These are phyloP conservation scores for Myotis findleyi DNA, from an alignment of 2,797 vertebrate species.

Conservation along the genomic window DNA sequence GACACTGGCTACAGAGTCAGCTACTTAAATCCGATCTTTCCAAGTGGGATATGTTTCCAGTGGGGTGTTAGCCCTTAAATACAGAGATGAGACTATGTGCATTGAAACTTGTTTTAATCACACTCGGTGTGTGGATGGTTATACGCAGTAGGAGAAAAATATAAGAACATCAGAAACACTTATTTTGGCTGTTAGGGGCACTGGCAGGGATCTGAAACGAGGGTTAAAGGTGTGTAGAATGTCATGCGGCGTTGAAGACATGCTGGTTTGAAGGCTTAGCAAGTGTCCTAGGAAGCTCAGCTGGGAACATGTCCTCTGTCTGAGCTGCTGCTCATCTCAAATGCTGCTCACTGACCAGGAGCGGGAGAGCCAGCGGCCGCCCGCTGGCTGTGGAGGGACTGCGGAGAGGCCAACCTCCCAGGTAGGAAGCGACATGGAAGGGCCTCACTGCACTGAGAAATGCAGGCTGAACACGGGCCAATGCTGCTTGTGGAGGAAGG, in stretches of 20 bases:
- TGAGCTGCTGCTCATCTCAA: not conserved
- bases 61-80: not conserved
- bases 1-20: not conserved
- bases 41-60: not conserved
- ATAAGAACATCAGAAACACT: not conserved
- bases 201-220: not conserved
- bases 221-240: not conserved
- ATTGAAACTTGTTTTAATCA: slow-evolving; percentile 13
- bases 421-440: fast-evolving
- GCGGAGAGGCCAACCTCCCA: not conserved
- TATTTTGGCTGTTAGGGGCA: not conserved
- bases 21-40: not conserved
- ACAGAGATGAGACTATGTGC: not conserved
- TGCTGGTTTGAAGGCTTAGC: not conserved
- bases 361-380: not conserved
- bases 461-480: not conserved
- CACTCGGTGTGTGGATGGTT: not conserved
- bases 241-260: not conserved
- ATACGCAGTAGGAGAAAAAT: not conserved
- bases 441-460: not conserved
- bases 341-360: not conserved
- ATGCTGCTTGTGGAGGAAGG: not conserved
- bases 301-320: not conserved
- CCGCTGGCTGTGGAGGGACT: not conserved
- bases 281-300: not conserved